Base-by-base conservation (phyloP, 2,113 vertebrate species). In the Elaphurus davidianus region DNA sequence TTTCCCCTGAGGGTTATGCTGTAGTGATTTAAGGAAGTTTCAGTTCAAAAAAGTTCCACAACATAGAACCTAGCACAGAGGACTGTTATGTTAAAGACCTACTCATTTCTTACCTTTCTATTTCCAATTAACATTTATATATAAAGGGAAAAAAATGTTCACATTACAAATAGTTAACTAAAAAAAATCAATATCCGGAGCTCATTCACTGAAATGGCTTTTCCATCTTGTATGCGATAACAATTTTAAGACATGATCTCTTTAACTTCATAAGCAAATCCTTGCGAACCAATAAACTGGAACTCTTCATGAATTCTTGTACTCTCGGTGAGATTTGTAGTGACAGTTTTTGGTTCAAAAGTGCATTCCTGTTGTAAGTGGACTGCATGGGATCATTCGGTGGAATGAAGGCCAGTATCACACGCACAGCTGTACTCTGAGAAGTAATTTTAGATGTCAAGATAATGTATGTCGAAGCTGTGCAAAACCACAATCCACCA, bases 331-430 rank as follows among this genome's bases (percentile, higher is more conserved):
- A 98, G 96, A 96, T 95, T 88, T 93, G 62, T 57, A 76, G 93
- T 90, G 95, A 97, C 90, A 98, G 93, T 81, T 97, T 92, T 83
- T 30, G 28, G 97, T 97, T 98, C 98, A 98, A 97, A 97, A 98
- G 96, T 97, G 79, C 95, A 98, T 43, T 91, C 83, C 74, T 92
- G 83, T 50, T 97, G 30, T 96, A 94, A 96, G 45, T 55, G 74
- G 86, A 87, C 74, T 87, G 27, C 64, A 60, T 1, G 47, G 93
- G 81, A 82, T 67, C 89, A 76, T 55, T 81, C 84, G 28, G 67
- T 17, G 88, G 87, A 47, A 82, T 52, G 43, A 82, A 79, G 94
- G 74, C 94, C 87, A 71, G 96, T 57, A 71, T 96, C 57, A 43
- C 87, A 52, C 76, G 95, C 87, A 79, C 96, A 97, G 96, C 95